These are phyloP conservation scores for Calameuta pallipes DNA, from an alignment of 2,888 invertebrate species.

Conservation along the genomic window DNA sequence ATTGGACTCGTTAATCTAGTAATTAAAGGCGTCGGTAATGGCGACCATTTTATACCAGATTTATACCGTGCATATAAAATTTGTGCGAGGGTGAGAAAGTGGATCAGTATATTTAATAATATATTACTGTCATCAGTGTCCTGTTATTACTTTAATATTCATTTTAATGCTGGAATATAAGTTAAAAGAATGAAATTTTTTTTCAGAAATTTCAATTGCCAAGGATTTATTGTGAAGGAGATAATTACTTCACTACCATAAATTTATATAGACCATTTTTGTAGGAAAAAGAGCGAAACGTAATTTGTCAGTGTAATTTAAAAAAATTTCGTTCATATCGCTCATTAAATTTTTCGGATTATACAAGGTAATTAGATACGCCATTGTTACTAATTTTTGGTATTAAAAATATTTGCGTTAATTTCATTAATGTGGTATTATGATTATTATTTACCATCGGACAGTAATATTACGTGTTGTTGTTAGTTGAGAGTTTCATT, in stretches of 20 bases:
- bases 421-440: too few relatives aligned
- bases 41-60: background rate
- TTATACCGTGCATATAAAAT: background rate
- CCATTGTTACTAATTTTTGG: too few relatives aligned
- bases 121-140: background rate
- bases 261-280: background rate
- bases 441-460: background rate
- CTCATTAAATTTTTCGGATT: background rate
- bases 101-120: background rate
- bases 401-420: too few relatives aligned
- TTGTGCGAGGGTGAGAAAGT: background rate
- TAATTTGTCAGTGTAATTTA: background rate
- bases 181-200: background rate
- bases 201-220: background rate
- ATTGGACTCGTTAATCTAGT: background rate
- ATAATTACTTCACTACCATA: background rate
- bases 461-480: background rate
- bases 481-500: background rate
- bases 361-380: too few relatives aligned
- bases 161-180: background rate
- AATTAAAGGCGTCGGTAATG: background rate
- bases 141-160: background rate
- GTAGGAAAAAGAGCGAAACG: background rate
- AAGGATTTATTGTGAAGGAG: background rate
- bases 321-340: background rate